Conservation (phyloP, 1,140 invertebrate species). For the Lepidurus arcticus region DNA sequence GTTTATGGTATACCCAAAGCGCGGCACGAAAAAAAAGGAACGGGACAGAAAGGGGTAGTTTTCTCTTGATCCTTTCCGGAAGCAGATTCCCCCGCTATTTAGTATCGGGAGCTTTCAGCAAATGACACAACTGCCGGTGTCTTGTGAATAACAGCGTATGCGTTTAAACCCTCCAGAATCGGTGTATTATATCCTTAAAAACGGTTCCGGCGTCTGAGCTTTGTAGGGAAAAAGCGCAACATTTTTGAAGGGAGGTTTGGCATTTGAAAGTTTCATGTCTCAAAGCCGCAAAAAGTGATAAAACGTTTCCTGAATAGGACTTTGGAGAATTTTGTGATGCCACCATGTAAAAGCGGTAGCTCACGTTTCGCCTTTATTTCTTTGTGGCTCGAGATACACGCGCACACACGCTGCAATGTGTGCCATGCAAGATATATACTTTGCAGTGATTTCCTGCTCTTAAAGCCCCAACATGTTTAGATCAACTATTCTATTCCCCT, state of each 20-base stretch:
- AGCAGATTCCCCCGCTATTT: background rate
- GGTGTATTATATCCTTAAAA: too few relatives aligned
- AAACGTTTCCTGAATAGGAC: background rate
- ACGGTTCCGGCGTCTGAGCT: too few relatives aligned
- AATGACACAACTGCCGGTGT: conserved; percentile 15
- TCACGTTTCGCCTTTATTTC: background rate
- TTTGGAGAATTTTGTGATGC: conserved; percentile 18
- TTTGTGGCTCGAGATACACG: too few relatives aligned
- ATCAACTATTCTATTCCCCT: too few relatives aligned
- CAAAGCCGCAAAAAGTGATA: conserved; percentile 15
- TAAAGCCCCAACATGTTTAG: too few relatives aligned
- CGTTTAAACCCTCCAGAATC: background rate
- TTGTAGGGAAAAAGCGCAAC: too few relatives aligned
- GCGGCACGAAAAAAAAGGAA: too few relatives aligned
- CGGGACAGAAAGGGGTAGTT: background rate
- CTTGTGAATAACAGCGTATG: background rate
- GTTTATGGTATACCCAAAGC: background rate
- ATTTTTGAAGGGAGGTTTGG: too few relatives aligned
- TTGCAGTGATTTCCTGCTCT: too few relatives aligned
- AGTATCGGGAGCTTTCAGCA: background rate
- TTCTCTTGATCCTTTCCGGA: background rate
- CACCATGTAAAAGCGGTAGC: background rate
- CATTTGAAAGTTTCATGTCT: background rate
- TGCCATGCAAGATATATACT: too few relatives aligned
- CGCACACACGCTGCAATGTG: too few relatives aligned